These are phyloP conservation scores for Oreocharis arfaki DNA, from an alignment of 2,113 vertebrate species.

Conservation along the genomic window DNA sequence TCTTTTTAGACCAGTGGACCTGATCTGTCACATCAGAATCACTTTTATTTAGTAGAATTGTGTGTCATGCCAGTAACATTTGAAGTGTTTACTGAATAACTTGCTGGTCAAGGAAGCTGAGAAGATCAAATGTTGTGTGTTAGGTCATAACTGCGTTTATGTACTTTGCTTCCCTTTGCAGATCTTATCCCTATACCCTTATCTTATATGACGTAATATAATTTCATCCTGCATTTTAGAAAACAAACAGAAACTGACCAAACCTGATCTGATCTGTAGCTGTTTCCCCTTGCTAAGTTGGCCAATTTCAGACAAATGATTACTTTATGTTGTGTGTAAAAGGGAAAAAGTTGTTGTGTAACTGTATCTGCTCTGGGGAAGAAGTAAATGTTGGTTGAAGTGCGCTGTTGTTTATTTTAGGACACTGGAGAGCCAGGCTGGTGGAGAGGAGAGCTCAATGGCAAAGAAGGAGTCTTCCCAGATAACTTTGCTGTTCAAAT, in stretches of 20 bases:
- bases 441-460: slow-evolving; percentile 90
- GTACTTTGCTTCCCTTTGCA: neutral
- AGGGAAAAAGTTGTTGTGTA: neutral
- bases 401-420: slow-evolving; percentile 67
- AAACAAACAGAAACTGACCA: neutral
- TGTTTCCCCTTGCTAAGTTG: neutral
- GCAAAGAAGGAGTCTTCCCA: slow-evolving; percentile 91
- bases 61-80: neutral
- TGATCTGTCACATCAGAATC: neutral
- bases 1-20: neutral
- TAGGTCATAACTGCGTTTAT: neutral
- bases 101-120: neutral
- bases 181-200: neutral
- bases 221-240: neutral
- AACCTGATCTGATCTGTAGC: neutral
- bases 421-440: slow-evolving; percentile 90
- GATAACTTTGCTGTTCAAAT: slow-evolving; percentile 86
- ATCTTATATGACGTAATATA: neutral
- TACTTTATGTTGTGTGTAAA: neutral
- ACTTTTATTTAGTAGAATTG: neutral
- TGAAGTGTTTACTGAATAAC: neutral
- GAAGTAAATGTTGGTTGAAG: neutral
- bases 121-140: neutral
- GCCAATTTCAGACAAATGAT: neutral
- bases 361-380: neutral